Evolutionary conservation across 1,140 invertebrate genomes (phyloP).

Genomic region (Neotoxoptera formosana): DNA sequence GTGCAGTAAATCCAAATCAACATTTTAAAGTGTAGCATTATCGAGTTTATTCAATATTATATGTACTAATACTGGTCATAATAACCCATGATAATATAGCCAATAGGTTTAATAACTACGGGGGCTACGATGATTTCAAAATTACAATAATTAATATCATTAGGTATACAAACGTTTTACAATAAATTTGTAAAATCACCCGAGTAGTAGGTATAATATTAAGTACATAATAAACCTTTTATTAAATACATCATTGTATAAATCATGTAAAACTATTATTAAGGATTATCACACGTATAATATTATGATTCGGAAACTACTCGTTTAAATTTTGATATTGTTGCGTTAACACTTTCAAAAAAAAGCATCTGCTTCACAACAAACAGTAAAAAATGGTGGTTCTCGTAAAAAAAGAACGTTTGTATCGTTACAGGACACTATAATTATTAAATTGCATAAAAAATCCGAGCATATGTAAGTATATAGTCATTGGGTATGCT

Average conservation of each 20-base stretch:
- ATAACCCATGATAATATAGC: background rate
- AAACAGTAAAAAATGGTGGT: background rate
- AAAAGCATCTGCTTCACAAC: background rate
- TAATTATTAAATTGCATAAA: too few species aligned
- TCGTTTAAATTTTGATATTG: background rate
- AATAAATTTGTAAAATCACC: background rate
- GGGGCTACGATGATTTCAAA: background rate
- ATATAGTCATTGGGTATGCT: too few species aligned
- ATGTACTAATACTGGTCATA: background rate
- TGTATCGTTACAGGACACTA: too few species aligned
- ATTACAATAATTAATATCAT: background rate
- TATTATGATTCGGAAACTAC: background rate
- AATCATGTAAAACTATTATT: background rate
- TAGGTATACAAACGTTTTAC: background rate
- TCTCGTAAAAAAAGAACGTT: background rate
- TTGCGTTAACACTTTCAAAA: background rate
- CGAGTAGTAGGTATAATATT: background rate
- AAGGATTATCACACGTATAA: background rate
- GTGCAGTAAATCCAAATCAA: background rate
- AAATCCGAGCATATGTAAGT: too few species aligned
- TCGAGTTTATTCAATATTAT: background rate
- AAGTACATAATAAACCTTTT: background rate
- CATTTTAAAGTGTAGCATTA: background rate
- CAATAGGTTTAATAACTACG: background rate
- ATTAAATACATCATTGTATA: background rate